Percentiles rank a stretch among this genome's conserved stretches.
Conservation (phyloP, 2,888 invertebrate species). For the Amitus sp. region DNA sequence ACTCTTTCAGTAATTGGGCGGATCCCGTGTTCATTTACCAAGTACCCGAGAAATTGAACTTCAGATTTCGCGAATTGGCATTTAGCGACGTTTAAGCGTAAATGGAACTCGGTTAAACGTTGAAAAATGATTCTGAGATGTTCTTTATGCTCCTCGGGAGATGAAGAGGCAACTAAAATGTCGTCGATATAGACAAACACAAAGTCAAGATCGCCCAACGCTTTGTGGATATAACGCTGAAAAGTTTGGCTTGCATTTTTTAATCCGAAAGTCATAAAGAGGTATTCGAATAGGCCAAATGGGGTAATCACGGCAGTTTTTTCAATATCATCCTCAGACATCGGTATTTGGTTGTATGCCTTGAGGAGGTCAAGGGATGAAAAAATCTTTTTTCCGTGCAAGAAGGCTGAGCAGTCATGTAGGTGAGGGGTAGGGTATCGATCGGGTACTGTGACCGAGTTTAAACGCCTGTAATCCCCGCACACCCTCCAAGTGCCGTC, state of each 20-base stretch:
- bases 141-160: conserved; percentile 11
- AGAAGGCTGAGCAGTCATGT: conserved; percentile 15
- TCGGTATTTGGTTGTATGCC: conserved; percentile 23
- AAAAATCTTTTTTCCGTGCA: conserved; percentile 11
- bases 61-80: conserved; percentile 9
- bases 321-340: conserved; percentile 19
- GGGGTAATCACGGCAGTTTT: conserved; percentile 25
- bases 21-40: conserved; percentile 1
- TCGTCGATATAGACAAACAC: conserved; percentile 16
- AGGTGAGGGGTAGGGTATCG: conserved; percentile 22
- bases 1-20: conserved; percentile 4
- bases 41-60: conserved; percentile 13
- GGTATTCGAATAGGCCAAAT: conserved; percentile 9
- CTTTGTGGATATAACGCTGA: conserved; percentile 17
- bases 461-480: conserved; percentile 24
- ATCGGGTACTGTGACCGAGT: conserved; percentile 19
- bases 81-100: conserved; percentile 6
- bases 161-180: conserved; percentile 14
- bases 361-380: conserved; percentile 16
- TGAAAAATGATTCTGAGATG: conserved; percentile 13
- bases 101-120: background rate
- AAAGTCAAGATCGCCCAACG: conserved; percentile 12
- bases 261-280: conserved; percentile 14
- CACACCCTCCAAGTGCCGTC: conserved; percentile 17
- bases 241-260: conserved; percentile 24